These are phyloP conservation scores for Tipula helvola DNA, from an alignment of 2,888 invertebrate species.

Conservation along the genomic window DNA sequence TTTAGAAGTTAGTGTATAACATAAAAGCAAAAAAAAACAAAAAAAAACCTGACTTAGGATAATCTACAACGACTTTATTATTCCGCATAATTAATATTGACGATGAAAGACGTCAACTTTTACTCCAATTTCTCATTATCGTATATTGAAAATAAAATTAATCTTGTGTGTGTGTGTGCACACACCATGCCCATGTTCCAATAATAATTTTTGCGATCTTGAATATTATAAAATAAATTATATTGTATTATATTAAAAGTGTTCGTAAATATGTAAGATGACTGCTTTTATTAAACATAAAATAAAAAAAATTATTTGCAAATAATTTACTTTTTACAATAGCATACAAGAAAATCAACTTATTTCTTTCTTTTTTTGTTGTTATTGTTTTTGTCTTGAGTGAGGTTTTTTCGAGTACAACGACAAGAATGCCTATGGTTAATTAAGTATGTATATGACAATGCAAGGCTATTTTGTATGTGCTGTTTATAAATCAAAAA, in stretches of 20 bases:
- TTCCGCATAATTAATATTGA: neutral
- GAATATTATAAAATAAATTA: neutral
- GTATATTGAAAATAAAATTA: neutral
- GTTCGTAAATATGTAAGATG: neutral
- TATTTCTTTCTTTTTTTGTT: neutral
- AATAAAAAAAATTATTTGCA: neutral
- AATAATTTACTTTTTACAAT: neutral
- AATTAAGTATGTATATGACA: neutral
- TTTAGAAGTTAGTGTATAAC: neutral
- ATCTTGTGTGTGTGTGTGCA: neutral
- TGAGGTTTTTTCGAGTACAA: neutral
- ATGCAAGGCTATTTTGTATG: neutral
- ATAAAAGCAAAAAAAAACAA: neutral
- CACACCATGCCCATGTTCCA: neutral
- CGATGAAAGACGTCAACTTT: neutral
- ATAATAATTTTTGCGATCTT: neutral
- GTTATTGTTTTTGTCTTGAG: neutral
- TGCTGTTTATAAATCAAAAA: neutral
- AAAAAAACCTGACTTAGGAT: neutral
- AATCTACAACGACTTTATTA: neutral
- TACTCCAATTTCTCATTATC: slow-evolving; percentile 4
- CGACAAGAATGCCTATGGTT: neutral
- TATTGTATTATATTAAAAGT: neutral
- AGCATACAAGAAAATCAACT: neutral
- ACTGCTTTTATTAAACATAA: neutral